phyloP scores from a whole-genome alignment of 2,888 invertebrate genomes.

The Idaea dimidiata region DNA sequence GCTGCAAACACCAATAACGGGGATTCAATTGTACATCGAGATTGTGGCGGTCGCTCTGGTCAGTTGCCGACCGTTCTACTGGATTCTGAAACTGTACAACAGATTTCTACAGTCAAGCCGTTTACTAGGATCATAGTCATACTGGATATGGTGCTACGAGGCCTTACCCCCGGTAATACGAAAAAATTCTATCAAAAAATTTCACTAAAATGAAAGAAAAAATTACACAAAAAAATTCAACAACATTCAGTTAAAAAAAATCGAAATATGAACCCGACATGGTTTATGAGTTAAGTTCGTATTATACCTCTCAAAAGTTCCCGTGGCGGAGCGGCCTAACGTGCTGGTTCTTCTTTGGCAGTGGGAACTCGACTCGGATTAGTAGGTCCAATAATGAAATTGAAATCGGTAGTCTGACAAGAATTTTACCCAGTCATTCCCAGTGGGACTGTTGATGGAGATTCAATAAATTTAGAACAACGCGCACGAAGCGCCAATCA shows the following conservation, averaged over 20 bases:
- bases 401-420: neutral
- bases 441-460: slow-evolving; percentile 19
- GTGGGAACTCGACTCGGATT: neutral
- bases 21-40: neutral
- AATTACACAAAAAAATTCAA: too few species aligned
- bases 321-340: too few species aligned
- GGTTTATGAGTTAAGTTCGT: too few species aligned
- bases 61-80: neutral
- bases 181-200: too few species aligned
- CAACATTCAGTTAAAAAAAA: too few species aligned
- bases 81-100: neutral
- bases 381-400: neutral
- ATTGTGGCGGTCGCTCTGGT: neutral
- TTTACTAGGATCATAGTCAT: neutral
- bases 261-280: too few species aligned
- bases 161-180: too few species aligned
- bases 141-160: too few species aligned
- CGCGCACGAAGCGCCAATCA: neutral
- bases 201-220: too few species aligned
- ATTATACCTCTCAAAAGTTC: too few species aligned
- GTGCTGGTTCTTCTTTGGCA: too few species aligned
- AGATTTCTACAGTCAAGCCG: neutral
- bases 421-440: neutral
- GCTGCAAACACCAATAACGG: neutral
- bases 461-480: slow-evolving; percentile 38